These are phyloP conservation scores for Mormyrus iriodes DNA, from an alignment of 2,113 vertebrate species.

Conservation along the genomic window DNA sequence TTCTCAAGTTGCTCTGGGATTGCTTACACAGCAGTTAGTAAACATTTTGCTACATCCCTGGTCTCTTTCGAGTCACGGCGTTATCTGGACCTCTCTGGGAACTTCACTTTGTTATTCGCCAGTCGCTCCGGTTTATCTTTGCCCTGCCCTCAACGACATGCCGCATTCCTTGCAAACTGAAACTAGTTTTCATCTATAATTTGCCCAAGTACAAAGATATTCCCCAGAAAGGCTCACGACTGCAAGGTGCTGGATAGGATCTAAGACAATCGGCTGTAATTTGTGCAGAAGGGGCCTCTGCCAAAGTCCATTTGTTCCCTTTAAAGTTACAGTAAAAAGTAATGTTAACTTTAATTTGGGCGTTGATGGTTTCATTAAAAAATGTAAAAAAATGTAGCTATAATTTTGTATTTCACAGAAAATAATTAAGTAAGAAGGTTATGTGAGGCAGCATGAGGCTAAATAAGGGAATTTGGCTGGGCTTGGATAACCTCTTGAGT, in stretches of 20 bases:
- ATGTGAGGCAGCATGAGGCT: neutral
- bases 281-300: neutral
- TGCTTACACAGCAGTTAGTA: neutral
- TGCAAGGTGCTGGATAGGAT: neutral
- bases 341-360: neutral
- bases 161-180: neutral
- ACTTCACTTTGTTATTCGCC: neutral
- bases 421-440: neutral
- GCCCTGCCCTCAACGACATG: neutral
- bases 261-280: neutral
- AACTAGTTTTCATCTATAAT: neutral
- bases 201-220: neutral
- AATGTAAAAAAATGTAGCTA: neutral
- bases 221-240: neutral
- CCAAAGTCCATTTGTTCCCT: neutral
- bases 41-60: neutral
- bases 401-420: neutral
- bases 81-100: neutral
- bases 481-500: neutral
- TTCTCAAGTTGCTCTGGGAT: neutral
- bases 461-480: neutral
- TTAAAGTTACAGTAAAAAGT: neutral
- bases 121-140: neutral
- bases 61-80: neutral
- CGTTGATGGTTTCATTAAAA: neutral